phyloP scores from a whole-genome alignment of 2,797 vertebrate genomes.

The Rallus crepitans region DNA sequence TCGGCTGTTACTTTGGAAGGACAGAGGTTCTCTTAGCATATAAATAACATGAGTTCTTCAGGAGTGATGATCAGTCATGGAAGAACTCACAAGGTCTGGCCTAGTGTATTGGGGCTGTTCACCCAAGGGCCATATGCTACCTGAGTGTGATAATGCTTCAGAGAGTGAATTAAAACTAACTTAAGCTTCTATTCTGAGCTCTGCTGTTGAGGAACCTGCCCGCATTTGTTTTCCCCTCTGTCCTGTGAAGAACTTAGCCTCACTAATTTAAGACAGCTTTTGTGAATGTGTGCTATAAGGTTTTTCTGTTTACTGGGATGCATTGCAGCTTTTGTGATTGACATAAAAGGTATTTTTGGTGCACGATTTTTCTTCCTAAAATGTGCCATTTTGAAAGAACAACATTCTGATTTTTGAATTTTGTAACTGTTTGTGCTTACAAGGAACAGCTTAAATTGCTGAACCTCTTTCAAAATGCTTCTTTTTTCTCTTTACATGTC shows the following conservation, averaged over 20 bases:
- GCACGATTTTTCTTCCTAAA: background rate
- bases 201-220: background rate
- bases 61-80: background rate
- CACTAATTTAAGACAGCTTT: background rate
- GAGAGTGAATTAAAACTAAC: background rate
- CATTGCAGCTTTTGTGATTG: background rate
- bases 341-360: background rate
- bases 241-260: background rate
- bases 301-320: background rate
- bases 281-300: background rate
- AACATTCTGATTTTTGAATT: background rate
- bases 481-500: background rate
- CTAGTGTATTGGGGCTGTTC: background rate
- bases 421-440: background rate
- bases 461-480: background rate
- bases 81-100: background rate
- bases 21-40: background rate
- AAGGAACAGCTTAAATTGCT: background rate
- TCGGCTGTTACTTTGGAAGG: background rate
- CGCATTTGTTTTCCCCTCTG: background rate
- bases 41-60: background rate
- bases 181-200: background rate
- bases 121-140: background rate
- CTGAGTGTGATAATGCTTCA: background rate
- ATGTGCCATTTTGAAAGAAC: background rate